Conservation (phyloP, 1,140 invertebrate species). For the Capitella teleta region DNA sequence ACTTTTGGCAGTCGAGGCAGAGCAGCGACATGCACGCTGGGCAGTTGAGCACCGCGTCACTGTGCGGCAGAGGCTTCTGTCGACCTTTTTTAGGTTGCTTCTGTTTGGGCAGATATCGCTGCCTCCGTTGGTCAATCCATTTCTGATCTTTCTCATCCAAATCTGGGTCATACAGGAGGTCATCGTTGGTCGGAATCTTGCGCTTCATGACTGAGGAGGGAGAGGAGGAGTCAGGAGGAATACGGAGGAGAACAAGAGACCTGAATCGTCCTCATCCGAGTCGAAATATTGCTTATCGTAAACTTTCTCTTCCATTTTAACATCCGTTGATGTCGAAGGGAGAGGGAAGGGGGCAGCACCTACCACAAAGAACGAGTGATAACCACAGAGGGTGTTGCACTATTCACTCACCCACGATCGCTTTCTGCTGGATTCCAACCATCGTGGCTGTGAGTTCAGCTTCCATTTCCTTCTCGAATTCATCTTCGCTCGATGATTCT, state of each 20-base stretch:
- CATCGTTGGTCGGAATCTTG: slow-evolving; percentile 35
- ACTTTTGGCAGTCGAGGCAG: slow-evolving; percentile 53
- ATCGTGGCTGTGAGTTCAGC: slow-evolving; percentile 23
- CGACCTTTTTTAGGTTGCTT: not conserved
- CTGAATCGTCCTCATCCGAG: no score
- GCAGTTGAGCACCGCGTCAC: slow-evolving; percentile 54
- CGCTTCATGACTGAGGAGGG: no score
- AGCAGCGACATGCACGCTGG: slow-evolving; percentile 52
- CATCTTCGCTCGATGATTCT: slow-evolving; percentile 24
- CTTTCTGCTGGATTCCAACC: slow-evolving; percentile 19
- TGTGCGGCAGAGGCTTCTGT: slow-evolving; percentile 14
- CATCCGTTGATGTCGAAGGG: no score
- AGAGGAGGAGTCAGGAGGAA: no score
- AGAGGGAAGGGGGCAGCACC: no score
- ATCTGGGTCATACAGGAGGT: slow-evolving; percentile 51
- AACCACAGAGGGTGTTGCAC: no score
- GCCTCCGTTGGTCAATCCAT: slow-evolving; percentile 46
- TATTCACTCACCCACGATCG: no score
- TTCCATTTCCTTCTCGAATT: slow-evolving; percentile 37
- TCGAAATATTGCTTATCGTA: no score
- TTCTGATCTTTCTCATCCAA: slow-evolving; percentile 51
- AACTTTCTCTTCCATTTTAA: no score
- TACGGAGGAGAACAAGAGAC: no score
- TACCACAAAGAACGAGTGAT: no score
- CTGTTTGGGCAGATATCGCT: slow-evolving; percentile 18